Base-by-base conservation (phyloP, 2,888 invertebrate genomes). In the Sabellastarte sp. region DNA sequence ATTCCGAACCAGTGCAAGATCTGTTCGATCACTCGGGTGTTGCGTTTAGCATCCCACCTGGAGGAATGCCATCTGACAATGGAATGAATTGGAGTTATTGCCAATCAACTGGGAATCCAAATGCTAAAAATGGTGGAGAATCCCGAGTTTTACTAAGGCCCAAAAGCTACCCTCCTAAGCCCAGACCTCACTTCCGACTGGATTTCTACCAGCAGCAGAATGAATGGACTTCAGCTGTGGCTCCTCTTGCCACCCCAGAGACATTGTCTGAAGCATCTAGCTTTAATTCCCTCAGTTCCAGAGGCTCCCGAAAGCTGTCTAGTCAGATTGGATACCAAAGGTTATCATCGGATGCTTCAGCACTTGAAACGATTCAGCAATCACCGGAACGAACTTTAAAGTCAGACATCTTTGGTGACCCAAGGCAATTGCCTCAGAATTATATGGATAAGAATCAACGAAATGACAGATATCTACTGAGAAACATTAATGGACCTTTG, bases 191-290 rank as follows among this genome's bases (percentile, higher is more conserved):
- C n/a, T 53, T 63, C 26, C 58, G 51, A 30, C 60, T 65, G n/a
- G 65, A 65, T 28, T 41, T 66, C 30, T 33, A 51, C 1, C 55
- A 58, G 24, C 51, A 50, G 30, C 32, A 32, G 41, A 57, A 57
- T 57, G n/a, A n/a, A n/a, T 10, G 5, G 10, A 10, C 5, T 3
- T 33, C 5, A 41, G 41, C n/a, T 26, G 26, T 24, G 4, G 93
- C 92, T 0, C 92, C 93, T 0, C 80, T 93, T 29, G 93, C 93
- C 10, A 91, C 91, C 60, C 92, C 92, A 0, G 92, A 93, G 80
- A 91, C 91, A 0, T 83, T 93, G 20, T 92, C 68, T 0, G 92
- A 92, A 80, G 88, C 90, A n/a, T 91, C 91, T 1, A 90, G 91
- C 78, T 88, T 90, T 61, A 89, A 89, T 73, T 90, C 91, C n/a